Evolutionary conservation across 2,113 vertebrate genomes (phyloP).

Genomic region (Ancistrus triradiatus): DNA sequence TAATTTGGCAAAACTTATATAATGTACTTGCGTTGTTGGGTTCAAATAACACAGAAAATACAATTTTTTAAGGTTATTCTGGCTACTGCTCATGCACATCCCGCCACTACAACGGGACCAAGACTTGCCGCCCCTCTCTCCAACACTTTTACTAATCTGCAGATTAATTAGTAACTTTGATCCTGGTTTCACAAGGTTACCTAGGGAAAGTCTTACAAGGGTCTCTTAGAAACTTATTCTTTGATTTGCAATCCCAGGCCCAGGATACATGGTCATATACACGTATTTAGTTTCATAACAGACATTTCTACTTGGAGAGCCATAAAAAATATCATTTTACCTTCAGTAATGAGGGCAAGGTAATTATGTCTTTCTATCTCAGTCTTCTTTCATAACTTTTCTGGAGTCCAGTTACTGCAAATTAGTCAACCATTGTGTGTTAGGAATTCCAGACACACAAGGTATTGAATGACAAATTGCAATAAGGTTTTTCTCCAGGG

Average conservation of each 20-base stretch:
- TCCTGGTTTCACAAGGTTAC: slow-evolving; percentile 23
- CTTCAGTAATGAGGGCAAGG: slow-evolving; percentile 44
- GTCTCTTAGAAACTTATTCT: not conserved
- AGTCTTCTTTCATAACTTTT: slow-evolving; percentile 57
- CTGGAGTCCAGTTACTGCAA: slow-evolving; percentile 57
- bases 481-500: slow-evolving; percentile 60
- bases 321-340: slow-evolving; percentile 49
- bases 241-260: slow-evolving; percentile 42
- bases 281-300: slow-evolving; percentile 48
- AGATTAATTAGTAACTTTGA: slow-evolving; percentile 28
- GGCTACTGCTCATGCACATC: too few relatives aligned
- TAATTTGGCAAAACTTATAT: too few relatives aligned
- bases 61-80: too few relatives aligned
- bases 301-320: slow-evolving; percentile 48
- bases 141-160: too few relatives aligned
- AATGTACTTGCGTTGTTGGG: too few relatives aligned
- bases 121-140: too few relatives aligned
- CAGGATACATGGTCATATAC: slow-evolving; percentile 34
- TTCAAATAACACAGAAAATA: too few relatives aligned
- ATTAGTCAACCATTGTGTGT: slow-evolving; percentile 62
- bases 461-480: slow-evolving; percentile 61
- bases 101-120: too few relatives aligned
- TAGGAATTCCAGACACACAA: slow-evolving; percentile 57
- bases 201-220: slow-evolving; percentile 9
- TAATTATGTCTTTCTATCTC: slow-evolving; percentile 48